phyloP scores from a whole-genome alignment of 1,140 invertebrate genomes.

The Neodiprion lecontei region DNA sequence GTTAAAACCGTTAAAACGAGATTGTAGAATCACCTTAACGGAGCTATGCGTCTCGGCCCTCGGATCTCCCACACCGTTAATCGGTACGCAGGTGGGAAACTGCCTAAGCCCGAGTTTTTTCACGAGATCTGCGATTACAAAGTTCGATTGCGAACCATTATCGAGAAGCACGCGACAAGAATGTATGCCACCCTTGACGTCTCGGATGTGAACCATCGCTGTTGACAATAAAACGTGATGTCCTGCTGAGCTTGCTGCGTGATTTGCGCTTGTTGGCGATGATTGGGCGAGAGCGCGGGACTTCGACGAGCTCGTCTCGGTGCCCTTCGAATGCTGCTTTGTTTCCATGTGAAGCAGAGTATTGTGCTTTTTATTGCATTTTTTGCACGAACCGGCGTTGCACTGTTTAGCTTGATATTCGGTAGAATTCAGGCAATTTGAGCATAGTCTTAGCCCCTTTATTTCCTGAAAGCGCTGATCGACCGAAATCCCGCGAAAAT shows the following conservation, averaged over 20 bases:
- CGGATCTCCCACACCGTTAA: constrained; percentile 1
- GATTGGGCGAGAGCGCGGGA: neutral
- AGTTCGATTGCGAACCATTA: constrained; percentile 16
- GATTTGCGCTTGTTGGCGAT: constrained; percentile 4
- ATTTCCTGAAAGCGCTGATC: too few species aligned
- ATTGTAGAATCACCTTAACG: neutral
- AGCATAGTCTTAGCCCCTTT: too few species aligned
- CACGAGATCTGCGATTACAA: neutral
- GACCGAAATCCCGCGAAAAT: too few species aligned
- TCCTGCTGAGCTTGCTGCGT: constrained; percentile 5
- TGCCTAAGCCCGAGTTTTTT: constrained; percentile 10
- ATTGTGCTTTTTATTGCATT: constrained; percentile 17
- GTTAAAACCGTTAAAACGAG: constrained; percentile 13
- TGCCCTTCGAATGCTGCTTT: constrained; percentile 3
- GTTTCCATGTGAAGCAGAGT: constrained; percentile 9
- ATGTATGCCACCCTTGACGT: neutral
- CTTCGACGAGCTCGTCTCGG: constrained; percentile 5
- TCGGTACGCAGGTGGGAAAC: neutral
- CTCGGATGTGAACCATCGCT: constrained; percentile 10
- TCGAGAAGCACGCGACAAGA: constrained; percentile 11
- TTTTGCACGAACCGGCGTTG: constrained; percentile 4
- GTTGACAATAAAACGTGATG: constrained; percentile 10
- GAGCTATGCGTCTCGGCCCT: constrained; percentile 3
- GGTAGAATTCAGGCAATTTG: too few species aligned
- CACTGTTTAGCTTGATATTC: neutral